Evolutionary conservation across 2,888 invertebrate genomes (phyloP).

Genomic region (Ormyrus rosae): DNA sequence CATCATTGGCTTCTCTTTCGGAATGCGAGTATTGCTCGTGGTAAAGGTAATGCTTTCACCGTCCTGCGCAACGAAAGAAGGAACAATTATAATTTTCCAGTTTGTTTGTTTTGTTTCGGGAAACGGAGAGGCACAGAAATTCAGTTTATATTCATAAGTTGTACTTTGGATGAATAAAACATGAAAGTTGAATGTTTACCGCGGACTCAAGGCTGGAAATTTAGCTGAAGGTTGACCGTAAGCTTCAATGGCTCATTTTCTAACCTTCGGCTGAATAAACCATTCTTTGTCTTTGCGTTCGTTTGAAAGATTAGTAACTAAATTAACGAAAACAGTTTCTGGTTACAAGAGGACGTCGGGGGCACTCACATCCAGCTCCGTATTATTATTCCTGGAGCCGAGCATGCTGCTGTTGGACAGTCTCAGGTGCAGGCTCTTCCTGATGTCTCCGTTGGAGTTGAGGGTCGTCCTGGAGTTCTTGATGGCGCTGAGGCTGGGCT

Average conservation of each 20-base stretch:
- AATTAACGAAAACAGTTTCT: neutral
- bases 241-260: no score
- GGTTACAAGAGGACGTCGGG: neutral
- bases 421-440: conserved; percentile 79
- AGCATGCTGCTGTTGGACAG: conserved; percentile 79
- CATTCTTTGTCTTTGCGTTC: no score
- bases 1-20: conserved; percentile 81
- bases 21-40: conserved; percentile 76
- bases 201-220: neutral
- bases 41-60: conserved; percentile 85
- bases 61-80: conserved; percentile 69
- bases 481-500: conserved; percentile 89
- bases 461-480: conserved; percentile 86
- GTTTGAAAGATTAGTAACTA: no score
- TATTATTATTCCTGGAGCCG: conserved; percentile 79
- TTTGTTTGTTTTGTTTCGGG: no score
- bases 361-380: conserved; percentile 77
- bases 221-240: neutral
- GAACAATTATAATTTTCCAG: no score
- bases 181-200: neutral
- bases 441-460: conserved; percentile 86
- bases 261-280: no score
- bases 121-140: no score
- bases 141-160: no score
- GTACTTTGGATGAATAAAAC: neutral